Base-by-base conservation (phyloP, 2,888 invertebrate genomes). In the Netelia inedita region DNA sequence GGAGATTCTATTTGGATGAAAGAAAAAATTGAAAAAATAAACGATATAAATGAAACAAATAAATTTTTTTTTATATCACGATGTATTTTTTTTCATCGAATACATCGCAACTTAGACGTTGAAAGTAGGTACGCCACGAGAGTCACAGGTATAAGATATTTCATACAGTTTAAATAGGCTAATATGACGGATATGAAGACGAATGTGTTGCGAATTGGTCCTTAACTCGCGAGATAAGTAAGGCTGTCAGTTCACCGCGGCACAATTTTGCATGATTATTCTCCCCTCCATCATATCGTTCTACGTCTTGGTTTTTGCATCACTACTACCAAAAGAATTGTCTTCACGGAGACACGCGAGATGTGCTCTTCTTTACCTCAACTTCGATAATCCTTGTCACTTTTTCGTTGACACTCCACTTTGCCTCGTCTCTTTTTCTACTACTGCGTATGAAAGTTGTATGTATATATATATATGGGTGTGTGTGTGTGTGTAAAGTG, bases 221-320 rank as follows among this genome's bases (percentile, higher is more conserved):
- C 16, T 57, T 19, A 66, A 89, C 89, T 89, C 88, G 88, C 14
- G 87, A 84, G 86, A 86, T 89, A 90, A 90, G 89, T 91, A 91
- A 35, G 89, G 87, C 89, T 90, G 90, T 90, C 89, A 87, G 87
- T n/a, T 53, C 11, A 14, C 16, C 16, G 46, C 35, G 23, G 53
- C 53, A 50, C 69, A 69, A 46, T 69, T 28, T 53, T 69, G 53
- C 50, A 69, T 21, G 50, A 69, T 69, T 69, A 69, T 69, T 69
- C 50, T 46, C 46, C 69, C 19, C 50, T 69, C 50, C 69, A 69
- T 69, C 69, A 69, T 69, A 69, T 69, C 43, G 9, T 23, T 16
- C 21, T 43, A 5, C 14, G 14, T 21, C 14, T 46, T 1, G 43
- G 46, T 19, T 46, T 66, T 16, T 66, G 10, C 14, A 3, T 8